Evolutionary conservation across 2,113 vertebrate genomes (phyloP).

Genomic region (Ailuropoda melanoleuca): DNA sequence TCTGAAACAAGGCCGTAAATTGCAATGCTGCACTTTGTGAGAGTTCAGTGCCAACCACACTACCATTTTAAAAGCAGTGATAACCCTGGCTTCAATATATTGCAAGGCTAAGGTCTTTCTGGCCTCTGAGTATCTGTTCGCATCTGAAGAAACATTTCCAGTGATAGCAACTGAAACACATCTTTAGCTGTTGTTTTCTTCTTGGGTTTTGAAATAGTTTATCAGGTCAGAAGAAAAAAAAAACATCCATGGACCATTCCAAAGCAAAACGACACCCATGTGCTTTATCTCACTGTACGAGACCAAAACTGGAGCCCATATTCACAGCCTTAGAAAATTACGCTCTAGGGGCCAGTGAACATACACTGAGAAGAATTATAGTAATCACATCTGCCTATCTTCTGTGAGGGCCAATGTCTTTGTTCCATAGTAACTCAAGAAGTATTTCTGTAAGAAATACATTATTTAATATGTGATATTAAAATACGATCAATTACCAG

Average conservation of each 20-base stretch:
- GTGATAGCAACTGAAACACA: slow-evolving; percentile 4
- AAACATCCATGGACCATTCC: slow-evolving; percentile 33
- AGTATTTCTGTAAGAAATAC: background rate
- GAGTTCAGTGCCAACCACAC: background rate
- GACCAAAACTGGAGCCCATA: slow-evolving; percentile 64
- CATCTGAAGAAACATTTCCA: slow-evolving; percentile 48
- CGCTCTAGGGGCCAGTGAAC: background rate
- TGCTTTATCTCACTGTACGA: slow-evolving; percentile 46
- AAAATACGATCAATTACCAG: background rate
- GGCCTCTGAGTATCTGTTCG: background rate
- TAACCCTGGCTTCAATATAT: background rate
- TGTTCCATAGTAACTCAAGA: background rate
- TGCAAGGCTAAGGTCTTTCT: slow-evolving; percentile 1
- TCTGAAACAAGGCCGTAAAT: background rate
- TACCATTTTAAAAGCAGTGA: slow-evolving; percentile 53
- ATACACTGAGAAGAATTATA: background rate
- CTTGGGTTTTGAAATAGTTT: slow-evolving; percentile 58
- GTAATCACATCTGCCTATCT: background rate
- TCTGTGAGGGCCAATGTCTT: background rate
- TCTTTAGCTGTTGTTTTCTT: slow-evolving; percentile 42
- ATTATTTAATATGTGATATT: background rate
- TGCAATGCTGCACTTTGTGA: background rate
- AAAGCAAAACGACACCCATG: slow-evolving; percentile 56
- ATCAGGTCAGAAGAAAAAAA: slow-evolving; percentile 33
- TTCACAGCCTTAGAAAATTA: slow-evolving; percentile 61